Base-by-base conservation (phyloP, 2,888 invertebrate genomes). In the Mantis religiosa region DNA sequence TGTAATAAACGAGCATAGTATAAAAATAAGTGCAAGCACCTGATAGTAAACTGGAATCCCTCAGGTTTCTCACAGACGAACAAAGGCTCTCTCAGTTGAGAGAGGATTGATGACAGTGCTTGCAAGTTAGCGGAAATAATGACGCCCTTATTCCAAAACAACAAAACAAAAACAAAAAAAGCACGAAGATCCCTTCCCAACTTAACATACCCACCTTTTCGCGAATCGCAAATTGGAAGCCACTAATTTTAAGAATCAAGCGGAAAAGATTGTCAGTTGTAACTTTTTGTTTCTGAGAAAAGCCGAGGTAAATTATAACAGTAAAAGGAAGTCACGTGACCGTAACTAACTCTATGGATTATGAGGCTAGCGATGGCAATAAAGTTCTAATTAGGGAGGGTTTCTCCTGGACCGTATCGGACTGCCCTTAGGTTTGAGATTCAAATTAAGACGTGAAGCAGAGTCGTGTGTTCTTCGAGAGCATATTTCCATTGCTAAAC, bases 201-300 rank as follows among this genome's bases (percentile, higher is more conserved):
- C 54, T 71, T 71, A 71, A 71, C 54, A 71, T 71, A 85, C 20
- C 34, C 9, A 27, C 34, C 25, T 84, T 83, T 84, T 84, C 34
- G 34, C 84, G 15, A 34, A 84, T 84, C 84, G 84, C 84, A 84
- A 84, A 34, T 34, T 84, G 34, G n/a, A 41, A 84, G 41, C 84
- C 34, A 84, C 84, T 84, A n/a, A 30, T 34, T 41, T 7, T 84
- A 84, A 25, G 34, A 84, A 25, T n/a, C 47, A 85, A 85, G 85
- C 85, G 85, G 85, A 85, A 85, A 47, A 85, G 54, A 85, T 85
- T 85, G 34, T 85, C 85, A 28, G 85, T 27, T 71, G 54, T 71
- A 71, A 71, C 54, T 71, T 71, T 71, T 71, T 71, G 54, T 25
- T 71, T 71, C 54, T 14, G 15, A 71, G 54, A 71, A 71, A 41